A percentile compares a stretch with the other conserved stretches of the same genome.
Conservation (phyloP, 2,888 invertebrate species). For the Phasia obesa region DNA sequence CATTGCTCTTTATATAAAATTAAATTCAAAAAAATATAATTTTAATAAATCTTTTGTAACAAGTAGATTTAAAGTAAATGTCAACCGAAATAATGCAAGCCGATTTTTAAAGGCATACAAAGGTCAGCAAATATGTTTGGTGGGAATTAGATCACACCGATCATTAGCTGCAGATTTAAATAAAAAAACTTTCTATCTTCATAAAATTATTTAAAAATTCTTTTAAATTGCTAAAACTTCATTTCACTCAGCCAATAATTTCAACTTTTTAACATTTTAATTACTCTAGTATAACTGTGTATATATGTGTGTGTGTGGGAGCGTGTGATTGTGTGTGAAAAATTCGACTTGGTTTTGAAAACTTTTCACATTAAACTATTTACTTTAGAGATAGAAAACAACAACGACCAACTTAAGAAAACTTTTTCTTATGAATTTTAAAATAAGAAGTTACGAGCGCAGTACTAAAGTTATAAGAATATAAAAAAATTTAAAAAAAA, state of each 20-base stretch:
- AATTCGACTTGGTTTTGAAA: conserved; percentile 50
- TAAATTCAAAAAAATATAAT: background rate
- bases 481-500: background rate
- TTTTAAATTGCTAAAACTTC: background rate
- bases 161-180: background rate
- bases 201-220: conserved; percentile 1
- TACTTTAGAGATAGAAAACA: conserved; percentile 6
- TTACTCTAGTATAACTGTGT: no score
- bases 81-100: conserved; percentile 33
- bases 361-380: conserved; percentile 61
- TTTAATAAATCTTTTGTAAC: conserved; percentile 30
- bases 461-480: background rate
- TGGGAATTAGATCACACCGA: conserved; percentile 39
- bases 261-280: conserved; percentile 24
- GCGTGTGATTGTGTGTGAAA: background rate
- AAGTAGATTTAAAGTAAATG: conserved; percentile 46
- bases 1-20: background rate
- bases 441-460: background rate
- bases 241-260: background rate
- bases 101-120: conserved; percentile 18
- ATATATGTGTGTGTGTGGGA: background rate
- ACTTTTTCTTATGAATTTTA: conserved; percentile 54
- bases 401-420: conserved; percentile 23
- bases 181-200: background rate
- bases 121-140: conserved; percentile 26